Base-by-base conservation (phyloP, 2,888 invertebrate genomes). In the Meteorus colon region DNA sequence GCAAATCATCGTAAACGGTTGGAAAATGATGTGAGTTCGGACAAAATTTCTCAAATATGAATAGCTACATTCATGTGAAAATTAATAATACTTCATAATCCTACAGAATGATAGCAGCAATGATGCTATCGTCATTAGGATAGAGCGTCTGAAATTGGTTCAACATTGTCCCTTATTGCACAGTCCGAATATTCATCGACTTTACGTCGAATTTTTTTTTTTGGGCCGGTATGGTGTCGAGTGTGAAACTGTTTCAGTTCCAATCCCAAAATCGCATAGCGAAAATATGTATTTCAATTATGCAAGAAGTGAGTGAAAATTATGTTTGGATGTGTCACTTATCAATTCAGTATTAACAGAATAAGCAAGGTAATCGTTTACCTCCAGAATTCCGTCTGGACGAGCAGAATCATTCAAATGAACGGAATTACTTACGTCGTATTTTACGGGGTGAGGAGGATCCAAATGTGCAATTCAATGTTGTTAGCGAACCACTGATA, bases 171-270 rank as follows among this genome's bases (percentile, higher is more conserved):
- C 72, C 3, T 29, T 87, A 6, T 73, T 85, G 77, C 73, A 75
- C 2, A 77, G 83, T 78, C 66, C 82, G 0, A 82, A 85, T 2
- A 73, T 84, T 45, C 81, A 81, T 48, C 77, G 84, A 67, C 79
- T 88, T 37, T 88, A 86, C 73, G 76, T 88, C 4, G 88, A 88
- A 72, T 88, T 85, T 74, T 82, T 84, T 4, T 88, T 88, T 74
- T 82, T 88, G 75, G 86, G 86, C 14, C 77, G 85, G 74, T 76
- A 72, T 4, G 88, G 88, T 4, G 81, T 76, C 4, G 84, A 86
- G 31, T 83, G 88, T 82, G 88, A 88, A 78, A 87, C 88, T 0
- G 45, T 80, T 27, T 87, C 88, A 2, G 82, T 87, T 12, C 81
- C 85, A 12, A 81, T 79, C 48, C 80, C 79, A 29, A 70, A 59